phyloP scores from a whole-genome alignment of 2,113 vertebrate genomes.

The Illadopsis cleaveri region DNA sequence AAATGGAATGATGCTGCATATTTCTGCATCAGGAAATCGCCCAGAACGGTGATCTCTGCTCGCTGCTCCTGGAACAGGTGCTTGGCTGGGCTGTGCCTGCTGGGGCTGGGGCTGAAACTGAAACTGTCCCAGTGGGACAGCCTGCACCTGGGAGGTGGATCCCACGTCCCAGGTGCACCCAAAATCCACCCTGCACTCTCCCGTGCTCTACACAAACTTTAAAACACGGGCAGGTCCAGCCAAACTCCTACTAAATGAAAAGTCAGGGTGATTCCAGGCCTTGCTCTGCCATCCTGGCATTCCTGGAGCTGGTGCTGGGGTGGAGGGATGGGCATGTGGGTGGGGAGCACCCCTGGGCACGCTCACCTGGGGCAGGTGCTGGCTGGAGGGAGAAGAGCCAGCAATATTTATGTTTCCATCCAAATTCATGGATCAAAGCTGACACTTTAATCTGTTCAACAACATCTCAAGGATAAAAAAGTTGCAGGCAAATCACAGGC shows the following conservation, averaged over 20 bases:
- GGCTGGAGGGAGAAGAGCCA: background rate
- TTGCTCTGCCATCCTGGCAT: background rate
- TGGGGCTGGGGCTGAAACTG: accelerated
- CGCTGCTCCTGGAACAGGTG: background rate
- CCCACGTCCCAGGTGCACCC: accelerated
- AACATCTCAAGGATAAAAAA: slow-evolving; percentile 73
- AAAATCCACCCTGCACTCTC: accelerated
- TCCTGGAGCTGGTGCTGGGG: background rate
- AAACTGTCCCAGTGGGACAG: background rate
- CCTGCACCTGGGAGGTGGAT: background rate
- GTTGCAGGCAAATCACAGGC: slow-evolving; percentile 70
- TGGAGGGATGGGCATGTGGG: background rate
- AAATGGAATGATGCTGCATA: background rate
- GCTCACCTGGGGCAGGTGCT: background rate
- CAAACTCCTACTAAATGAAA: background rate
- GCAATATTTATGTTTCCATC: slow-evolving; percentile 62
- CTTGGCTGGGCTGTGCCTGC: accelerated
- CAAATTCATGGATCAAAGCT: slow-evolving; percentile 69
- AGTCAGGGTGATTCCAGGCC: background rate
- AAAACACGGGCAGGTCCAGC: accelerated
- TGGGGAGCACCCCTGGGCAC: background rate
- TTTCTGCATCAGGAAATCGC: background rate
- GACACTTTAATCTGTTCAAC: slow-evolving; percentile 72
- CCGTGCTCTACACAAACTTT: background rate
- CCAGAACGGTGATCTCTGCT: background rate